A percentile compares a stretch with the other conserved stretches of the same genome.
Evolutionary conservation across 2,888 invertebrate species (phyloP).

Genomic region (Acrobasis suavella): DNA sequence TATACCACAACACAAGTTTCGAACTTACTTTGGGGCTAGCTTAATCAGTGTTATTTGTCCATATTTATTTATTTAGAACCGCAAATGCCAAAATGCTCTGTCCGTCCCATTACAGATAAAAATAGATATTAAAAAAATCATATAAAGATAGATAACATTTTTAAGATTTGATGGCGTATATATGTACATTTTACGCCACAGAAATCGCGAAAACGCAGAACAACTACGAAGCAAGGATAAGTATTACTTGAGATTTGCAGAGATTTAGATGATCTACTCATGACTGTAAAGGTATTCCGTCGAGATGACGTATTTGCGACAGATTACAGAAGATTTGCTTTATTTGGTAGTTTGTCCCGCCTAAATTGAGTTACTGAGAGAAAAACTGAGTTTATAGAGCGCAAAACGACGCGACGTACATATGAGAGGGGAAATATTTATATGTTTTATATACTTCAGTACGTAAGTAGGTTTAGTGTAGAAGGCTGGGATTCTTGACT

Average conservation of each 20-base stretch:
- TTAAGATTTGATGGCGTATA: too few relatives aligned
- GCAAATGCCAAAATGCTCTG: too few relatives aligned
- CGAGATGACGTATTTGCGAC: background rate
- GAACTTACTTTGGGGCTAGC: too few relatives aligned
- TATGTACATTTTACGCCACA: too few relatives aligned
- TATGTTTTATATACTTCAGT: background rate
- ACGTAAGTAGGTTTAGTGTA: background rate
- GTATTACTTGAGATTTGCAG: background rate
- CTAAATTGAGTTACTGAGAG: background rate
- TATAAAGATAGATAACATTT: too few relatives aligned
- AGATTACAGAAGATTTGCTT: background rate
- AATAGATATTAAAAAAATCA: too few relatives aligned
- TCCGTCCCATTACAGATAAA: too few relatives aligned
- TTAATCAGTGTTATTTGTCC: too few relatives aligned
- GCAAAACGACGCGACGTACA: background rate
- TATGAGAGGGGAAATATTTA: background rate
- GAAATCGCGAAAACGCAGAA: background rate
- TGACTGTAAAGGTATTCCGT: background rate
- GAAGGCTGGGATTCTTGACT: too few relatives aligned
- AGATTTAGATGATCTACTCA: conserved; percentile 13
- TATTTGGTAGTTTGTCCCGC: conserved; percentile 3
- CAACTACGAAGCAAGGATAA: background rate
- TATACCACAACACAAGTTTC: too few relatives aligned
- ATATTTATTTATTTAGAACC: too few relatives aligned
- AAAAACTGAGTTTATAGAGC: conserved; percentile 1